A percentile compares a stretch with the other conserved stretches of the same genome.
phyloP scores from a whole-genome alignment of 1,140 invertebrate genomes.

The Plutomurus gul region DNA sequence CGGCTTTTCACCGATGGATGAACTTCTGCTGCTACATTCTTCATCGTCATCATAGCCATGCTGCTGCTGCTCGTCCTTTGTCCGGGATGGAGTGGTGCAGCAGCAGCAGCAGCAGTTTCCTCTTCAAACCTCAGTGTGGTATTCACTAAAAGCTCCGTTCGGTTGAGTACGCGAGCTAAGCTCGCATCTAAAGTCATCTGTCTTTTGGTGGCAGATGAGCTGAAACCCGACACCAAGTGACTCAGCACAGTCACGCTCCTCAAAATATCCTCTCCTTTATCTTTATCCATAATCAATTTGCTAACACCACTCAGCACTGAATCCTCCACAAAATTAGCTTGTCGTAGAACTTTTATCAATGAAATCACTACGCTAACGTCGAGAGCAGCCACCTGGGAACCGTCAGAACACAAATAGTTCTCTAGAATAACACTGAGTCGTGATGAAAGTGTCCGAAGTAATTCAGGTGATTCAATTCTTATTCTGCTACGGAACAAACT shows the following conservation, averaged over 20 bases:
- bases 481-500: constrained; percentile 12
- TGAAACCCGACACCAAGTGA: constrained; percentile 19
- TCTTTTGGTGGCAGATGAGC: not conserved
- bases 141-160: not conserved
- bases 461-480: not conserved
- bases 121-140: not conserved
- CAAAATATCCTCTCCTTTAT: not conserved
- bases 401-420: not conserved
- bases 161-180: not conserved
- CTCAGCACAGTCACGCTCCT: not conserved
- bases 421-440: not conserved
- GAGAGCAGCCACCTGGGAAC: not conserved
- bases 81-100: not conserved
- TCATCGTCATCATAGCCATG: not conserved
- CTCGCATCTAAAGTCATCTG: not conserved
- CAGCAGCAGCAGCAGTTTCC: not conserved
- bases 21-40: not conserved
- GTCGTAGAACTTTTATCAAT: constrained; percentile 22
- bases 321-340: constrained; percentile 25
- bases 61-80: too few relatives aligned
- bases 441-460: not conserved
- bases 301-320: not conserved
- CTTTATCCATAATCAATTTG: not conserved
- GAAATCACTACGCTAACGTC: not conserved
- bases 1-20: constrained; percentile 3